Conservation (phyloP, 2,797 vertebrate species). For the Pogoniulus pusillus region DNA sequence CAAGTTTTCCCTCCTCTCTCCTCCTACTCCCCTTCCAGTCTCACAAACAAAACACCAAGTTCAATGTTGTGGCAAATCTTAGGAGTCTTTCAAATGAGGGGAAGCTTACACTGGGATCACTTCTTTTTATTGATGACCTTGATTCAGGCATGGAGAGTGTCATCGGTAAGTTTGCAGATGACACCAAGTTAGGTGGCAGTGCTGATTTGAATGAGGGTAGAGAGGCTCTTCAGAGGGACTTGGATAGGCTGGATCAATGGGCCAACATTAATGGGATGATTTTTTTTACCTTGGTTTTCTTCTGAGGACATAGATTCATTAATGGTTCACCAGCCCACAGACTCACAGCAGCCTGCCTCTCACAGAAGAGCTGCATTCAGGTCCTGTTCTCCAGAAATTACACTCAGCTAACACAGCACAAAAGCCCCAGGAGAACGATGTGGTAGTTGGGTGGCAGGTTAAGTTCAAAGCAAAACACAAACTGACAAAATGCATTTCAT, state of each 20-base stretch:
- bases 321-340: neutral
- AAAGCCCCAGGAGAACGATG: neutral
- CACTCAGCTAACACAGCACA: neutral
- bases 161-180: no score
- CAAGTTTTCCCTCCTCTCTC: neutral
- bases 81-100: neutral
- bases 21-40: neutral
- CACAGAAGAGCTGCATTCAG: neutral
- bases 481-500: neutral
- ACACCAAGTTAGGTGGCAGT: no score
- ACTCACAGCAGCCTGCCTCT: neutral
- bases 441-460: neutral
- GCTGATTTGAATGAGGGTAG: no score
- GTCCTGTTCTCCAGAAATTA: neutral
- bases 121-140: no score
- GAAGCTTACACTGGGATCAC: neutral
- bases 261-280: no score
- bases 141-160: no score
- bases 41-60: neutral
- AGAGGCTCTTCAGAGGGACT: no score
- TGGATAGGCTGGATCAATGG: no score
- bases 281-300: neutral
- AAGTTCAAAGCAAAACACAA: conserved; percentile 41
- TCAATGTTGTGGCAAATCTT: neutral
- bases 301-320: neutral